Conservation (phyloP, 2,113 vertebrate species). For the Cariama cristata region DNA sequence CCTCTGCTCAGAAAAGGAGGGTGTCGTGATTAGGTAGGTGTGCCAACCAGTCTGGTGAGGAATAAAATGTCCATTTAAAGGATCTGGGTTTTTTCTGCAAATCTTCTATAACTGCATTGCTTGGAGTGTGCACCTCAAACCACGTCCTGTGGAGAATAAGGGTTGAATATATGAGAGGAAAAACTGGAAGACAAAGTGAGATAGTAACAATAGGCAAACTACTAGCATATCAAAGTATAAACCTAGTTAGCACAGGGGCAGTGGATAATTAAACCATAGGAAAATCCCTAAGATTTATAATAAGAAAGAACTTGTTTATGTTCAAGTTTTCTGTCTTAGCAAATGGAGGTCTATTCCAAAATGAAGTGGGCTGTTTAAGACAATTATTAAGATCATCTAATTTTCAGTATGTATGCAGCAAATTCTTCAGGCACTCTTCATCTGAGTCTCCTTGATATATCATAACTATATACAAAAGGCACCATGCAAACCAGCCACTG, state of each 20-base stretch:
- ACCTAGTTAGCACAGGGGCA: fast-evolving
- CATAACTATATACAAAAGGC: not conserved
- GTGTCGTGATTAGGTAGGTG: not conserved
- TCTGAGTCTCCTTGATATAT: not conserved
- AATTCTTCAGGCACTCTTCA: not conserved
- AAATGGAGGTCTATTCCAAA: not conserved
- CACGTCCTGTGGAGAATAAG: not conserved
- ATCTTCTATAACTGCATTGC: not conserved
- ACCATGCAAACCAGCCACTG: not conserved
- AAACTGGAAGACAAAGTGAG: fast-evolving
- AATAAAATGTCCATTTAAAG: not conserved
- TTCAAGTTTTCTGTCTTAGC: not conserved
- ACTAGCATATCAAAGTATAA: not conserved
- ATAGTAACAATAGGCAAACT: not conserved
- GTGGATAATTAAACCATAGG: not conserved
- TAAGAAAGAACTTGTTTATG: not conserved
- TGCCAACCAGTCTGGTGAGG: not conserved
- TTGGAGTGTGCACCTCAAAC: not conserved
- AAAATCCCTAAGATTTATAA: not conserved
- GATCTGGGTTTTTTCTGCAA: not conserved
- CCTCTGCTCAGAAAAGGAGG: not conserved
- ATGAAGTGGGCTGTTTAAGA: not conserved
- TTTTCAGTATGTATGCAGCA: not conserved
- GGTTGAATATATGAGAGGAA: not conserved
- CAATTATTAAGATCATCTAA: not conserved